Conservation (phyloP, 2,797 vertebrate genomes). For the Takifugu rubripes region DNA sequence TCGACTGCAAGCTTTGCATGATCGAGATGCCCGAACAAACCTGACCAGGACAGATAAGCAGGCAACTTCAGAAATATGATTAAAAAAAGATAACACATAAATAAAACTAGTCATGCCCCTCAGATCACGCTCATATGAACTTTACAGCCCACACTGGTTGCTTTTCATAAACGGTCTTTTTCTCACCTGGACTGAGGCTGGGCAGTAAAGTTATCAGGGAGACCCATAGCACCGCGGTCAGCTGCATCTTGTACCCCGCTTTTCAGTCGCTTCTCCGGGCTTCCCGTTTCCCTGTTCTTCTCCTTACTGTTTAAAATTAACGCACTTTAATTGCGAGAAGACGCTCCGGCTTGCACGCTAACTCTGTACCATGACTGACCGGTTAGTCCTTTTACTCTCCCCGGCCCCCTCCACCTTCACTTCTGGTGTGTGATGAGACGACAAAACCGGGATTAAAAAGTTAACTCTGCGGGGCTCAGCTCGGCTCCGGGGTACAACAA, state of each 20-base stretch:
- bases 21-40: neutral
- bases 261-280: slow-evolving; percentile 52
- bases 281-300: slow-evolving; percentile 27
- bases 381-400: slow-evolving; percentile 24
- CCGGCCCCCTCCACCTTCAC: slow-evolving; percentile 25
- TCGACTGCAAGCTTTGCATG: neutral
- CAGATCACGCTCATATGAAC: slow-evolving; percentile 23
- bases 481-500: slow-evolving; percentile 56
- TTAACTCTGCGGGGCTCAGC: slow-evolving; percentile 35
- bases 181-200: slow-evolving; percentile 68
- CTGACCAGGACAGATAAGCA: neutral
- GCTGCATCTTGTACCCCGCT: slow-evolving; percentile 69
- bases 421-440: slow-evolving; percentile 3
- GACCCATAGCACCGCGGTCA: slow-evolving; percentile 65
- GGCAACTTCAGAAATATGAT: neutral
- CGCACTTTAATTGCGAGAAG: slow-evolving; percentile 35
- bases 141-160: neutral
- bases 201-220: slow-evolving; percentile 71
- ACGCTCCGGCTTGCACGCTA: slow-evolving; percentile 50
- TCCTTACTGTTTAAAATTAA: slow-evolving; percentile 42
- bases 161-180: slow-evolving; percentile 6
- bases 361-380: slow-evolving; percentile 66
- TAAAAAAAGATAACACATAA: neutral
- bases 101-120: neutral
- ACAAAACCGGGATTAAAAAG: slow-evolving; percentile 62